These are phyloP conservation scores for Cremastinae sp. DNA, from an alignment of 2,888 invertebrate genomes.

Conservation along the genomic window DNA sequence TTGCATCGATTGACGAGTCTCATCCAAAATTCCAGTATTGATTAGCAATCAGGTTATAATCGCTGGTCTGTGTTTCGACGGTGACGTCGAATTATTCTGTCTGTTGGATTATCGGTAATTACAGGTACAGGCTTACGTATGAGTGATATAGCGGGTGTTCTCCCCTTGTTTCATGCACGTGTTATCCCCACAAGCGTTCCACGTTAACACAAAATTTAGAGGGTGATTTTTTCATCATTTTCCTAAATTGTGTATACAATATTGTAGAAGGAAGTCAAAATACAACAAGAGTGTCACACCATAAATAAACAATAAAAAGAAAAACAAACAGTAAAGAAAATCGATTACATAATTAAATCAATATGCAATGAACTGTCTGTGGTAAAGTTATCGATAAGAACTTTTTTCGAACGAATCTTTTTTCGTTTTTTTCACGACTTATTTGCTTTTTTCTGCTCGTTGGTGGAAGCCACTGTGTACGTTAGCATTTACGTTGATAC, in stretches of 20 bases:
- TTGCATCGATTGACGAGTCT: too few relatives aligned
- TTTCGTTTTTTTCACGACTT: background rate
- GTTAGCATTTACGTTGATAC: conserved; percentile 61
- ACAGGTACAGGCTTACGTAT: conserved; percentile 32
- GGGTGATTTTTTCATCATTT: background rate
- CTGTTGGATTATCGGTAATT: conserved; percentile 49
- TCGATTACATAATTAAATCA: too few relatives aligned
- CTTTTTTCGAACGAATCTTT: background rate
- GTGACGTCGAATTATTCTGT: conserved; percentile 45
- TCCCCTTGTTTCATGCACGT: conserved; percentile 7
- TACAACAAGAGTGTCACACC: background rate
- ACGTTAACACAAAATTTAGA: background rate
- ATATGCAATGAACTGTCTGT: too few relatives aligned
- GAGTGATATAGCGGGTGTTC: conserved; percentile 22
- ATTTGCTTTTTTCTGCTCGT: conserved; percentile 19
- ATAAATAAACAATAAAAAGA: too few relatives aligned
- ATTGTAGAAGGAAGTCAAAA: too few relatives aligned
- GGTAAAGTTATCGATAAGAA: too few relatives aligned
- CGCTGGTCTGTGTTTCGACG: conserved; percentile 42
- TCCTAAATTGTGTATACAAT: background rate
- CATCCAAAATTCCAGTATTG: conserved; percentile 38
- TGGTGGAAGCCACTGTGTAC: conserved; percentile 31
- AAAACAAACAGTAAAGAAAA: too few relatives aligned
- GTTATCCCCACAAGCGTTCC: background rate
- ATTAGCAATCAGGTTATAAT: too few relatives aligned